Conservation (phyloP, 2,113 vertebrate genomes). For the Osmerus mordax region DNA sequence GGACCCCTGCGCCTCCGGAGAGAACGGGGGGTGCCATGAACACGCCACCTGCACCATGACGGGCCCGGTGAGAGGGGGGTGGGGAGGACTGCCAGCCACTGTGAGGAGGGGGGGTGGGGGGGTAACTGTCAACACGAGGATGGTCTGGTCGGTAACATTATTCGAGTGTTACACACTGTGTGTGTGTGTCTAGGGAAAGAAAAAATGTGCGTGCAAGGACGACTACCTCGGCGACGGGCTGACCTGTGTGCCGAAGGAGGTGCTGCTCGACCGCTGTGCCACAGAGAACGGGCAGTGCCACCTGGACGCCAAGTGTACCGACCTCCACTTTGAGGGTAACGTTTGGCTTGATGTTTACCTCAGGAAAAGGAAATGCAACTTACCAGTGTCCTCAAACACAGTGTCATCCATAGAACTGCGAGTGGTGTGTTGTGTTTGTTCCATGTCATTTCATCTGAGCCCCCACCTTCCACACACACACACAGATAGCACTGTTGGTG, state of each 20-base stretch:
- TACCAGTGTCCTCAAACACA: no score
- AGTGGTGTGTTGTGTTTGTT: background rate
- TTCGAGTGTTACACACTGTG: background rate
- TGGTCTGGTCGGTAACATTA: no score
- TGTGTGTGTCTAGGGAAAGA: constrained; percentile 73
- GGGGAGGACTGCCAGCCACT: background rate
- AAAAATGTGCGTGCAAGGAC: constrained; percentile 80
- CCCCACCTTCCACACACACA: background rate
- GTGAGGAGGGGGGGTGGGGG: background rate
- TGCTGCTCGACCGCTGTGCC: constrained; percentile 84
- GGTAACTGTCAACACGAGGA: background rate
- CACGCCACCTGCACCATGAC: constrained; percentile 86
- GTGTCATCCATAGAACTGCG: background rate
- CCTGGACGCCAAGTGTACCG: constrained; percentile 74
- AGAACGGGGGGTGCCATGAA: constrained; percentile 86
- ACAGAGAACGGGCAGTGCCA: constrained; percentile 87
- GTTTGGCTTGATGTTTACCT: no score
- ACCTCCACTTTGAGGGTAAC: constrained; percentile 89
- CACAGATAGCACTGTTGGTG: constrained; percentile 79
- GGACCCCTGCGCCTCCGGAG: constrained; percentile 75
- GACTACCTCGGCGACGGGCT: constrained; percentile 85
- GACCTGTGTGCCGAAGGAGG: constrained; percentile 75
- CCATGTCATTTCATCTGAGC: background rate
- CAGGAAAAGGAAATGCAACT: no score
- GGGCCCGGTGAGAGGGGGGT: constrained; percentile 77